phyloP scores from a whole-genome alignment of 2,797 vertebrate species.

The Serranus cabrilla region DNA sequence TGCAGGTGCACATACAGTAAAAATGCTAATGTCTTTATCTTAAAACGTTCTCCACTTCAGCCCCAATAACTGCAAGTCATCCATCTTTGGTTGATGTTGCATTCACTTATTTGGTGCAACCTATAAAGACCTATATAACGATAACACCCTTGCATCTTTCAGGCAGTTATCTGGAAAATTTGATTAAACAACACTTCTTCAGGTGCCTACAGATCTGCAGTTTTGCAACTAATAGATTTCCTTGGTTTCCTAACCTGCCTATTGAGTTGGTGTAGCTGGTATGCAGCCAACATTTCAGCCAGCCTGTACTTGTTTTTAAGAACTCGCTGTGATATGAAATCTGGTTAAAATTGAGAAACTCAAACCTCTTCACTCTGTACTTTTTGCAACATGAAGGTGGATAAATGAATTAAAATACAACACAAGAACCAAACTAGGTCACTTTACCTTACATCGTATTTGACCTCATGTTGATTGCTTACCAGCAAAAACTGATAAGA shows the following conservation, averaged over 20 bases:
- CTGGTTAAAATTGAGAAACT: neutral
- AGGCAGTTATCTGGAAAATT: too few species aligned
- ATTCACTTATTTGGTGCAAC: too few species aligned
- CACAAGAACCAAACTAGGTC: neutral
- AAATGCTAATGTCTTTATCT: neutral
- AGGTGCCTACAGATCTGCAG: too few species aligned
- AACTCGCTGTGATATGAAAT: slow-evolving; percentile 1
- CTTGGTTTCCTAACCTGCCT: too few species aligned
- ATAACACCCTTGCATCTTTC: too few species aligned
- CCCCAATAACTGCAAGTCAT: too few species aligned
- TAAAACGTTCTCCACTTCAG: too few species aligned
- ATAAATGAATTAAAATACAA: neutral
- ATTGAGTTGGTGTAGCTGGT: neutral
- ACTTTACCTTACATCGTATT: neutral
- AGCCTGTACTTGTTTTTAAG: neutral
- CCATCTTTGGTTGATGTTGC: too few species aligned
- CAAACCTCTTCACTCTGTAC: neutral
- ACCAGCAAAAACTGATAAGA: neutral
- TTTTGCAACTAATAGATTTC: too few species aligned
- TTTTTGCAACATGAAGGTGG: neutral
- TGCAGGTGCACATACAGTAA: neutral
- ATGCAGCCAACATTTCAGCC: neutral
- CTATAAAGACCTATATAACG: too few species aligned
- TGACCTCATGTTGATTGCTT: neutral
- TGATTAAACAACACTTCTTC: too few species aligned